Conservation (phyloP, 2,113 vertebrate genomes). For the Bucco capensis region DNA sequence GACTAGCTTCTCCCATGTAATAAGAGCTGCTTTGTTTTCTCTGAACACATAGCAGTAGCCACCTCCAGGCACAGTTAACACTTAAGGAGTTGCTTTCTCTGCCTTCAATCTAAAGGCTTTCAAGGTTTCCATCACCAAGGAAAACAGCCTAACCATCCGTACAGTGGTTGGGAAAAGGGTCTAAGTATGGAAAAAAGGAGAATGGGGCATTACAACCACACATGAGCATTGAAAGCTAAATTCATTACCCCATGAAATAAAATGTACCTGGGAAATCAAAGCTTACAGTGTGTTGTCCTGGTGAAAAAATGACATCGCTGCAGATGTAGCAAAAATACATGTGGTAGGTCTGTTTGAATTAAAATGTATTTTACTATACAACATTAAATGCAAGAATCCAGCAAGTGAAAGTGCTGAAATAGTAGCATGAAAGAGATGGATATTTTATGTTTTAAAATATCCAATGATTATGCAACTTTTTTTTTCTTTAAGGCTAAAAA, state of each 20-base stretch:
- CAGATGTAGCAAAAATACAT: neutral
- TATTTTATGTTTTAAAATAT: neutral
- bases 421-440: neutral
- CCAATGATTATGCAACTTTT: neutral
- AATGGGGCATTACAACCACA: fast-evolving
- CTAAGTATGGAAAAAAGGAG: neutral
- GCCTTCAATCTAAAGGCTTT: neutral
- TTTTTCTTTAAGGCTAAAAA: neutral
- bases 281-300: neutral
- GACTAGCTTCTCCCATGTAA: neutral
- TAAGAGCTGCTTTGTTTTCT: neutral
- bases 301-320: neutral
- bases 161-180: neutral
- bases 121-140: neutral
- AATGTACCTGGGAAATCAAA: neutral
- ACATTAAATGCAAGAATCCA: neutral
- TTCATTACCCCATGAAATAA: neutral
- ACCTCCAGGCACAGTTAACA: neutral
- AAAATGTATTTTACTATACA: neutral
- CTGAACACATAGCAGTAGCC: neutral
- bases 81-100: neutral
- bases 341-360: neutral
- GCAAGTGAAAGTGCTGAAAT: neutral
- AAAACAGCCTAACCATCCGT: neutral
- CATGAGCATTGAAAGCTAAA: neutral